Base-by-base conservation (phyloP, 2,113 vertebrate genomes). In the Alouatta palliata region DNA sequence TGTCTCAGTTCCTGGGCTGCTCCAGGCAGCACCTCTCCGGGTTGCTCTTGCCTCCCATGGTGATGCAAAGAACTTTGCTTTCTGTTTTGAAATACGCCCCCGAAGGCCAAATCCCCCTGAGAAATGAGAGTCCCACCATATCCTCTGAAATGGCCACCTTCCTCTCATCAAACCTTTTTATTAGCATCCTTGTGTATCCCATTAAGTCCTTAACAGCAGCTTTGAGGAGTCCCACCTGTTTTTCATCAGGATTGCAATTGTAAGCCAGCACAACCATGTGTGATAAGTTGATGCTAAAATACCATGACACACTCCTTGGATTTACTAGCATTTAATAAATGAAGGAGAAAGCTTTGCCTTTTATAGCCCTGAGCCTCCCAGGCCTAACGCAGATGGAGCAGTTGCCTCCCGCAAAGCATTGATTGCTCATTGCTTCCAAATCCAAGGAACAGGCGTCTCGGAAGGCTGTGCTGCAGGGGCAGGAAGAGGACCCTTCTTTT, bases 291-390 rank as follows among this genome's bases (percentile, higher is more conserved):
- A 97, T 98, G 96, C 98, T 98, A 96, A 98, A 98, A 98, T 94
- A 96, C 98, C 97, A 97, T 87, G 86, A 97, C 97, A 98, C 96
- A 96, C 96, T 98, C 97, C 94, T 82, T 82, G 97, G 97, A 98
- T 98, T 98, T 98, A 98, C 96, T 94, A 98, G 96, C 92, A 68
- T 90, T 47, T 97, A 97, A 98, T 98, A 98, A 98, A 98, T 97
- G 98, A 98, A 98, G 96, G 97, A 95, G 94, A 98, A 97, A 98
- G 97, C 97, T 98, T 97, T 98, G 97, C 98, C 98, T 99, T 99
- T 99, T 99, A 98, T 98, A 98, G 98, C 97, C 47, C 89, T 43
- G 97, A 94, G 91, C 85, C 91, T 96, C 98, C 94, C 87, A 93
- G 68, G 93, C 95, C 97, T 97, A 95, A 97, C 90, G 94, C 75